Evolutionary conservation across 2,797 vertebrate genomes (phyloP), one percentile per base, ranked within the genome.

Genomic region (Chromobotia macracanthus): DNA sequence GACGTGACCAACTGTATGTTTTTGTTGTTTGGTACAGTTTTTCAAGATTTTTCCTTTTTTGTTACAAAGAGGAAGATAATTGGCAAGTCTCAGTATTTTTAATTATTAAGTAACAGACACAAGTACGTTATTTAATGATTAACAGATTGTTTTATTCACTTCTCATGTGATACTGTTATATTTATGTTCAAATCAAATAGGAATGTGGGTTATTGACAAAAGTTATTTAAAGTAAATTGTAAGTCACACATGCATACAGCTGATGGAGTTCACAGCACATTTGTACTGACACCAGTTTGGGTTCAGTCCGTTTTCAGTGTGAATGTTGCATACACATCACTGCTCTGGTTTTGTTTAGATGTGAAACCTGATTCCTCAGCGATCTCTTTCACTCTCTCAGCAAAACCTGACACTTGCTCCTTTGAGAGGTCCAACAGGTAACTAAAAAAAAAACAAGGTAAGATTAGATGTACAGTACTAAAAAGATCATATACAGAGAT

Each of bases 381-480:
- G 1, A 94, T 87, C 48, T 84, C 86, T 0, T 11, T 38, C 21
- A 91, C 91, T 83, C 73, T 91, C 50, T 84, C 77, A 51, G 85
- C 82, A 81, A 95, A 94, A 71, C 86, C 88, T 0, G 76, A 85
- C 50, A 92, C 87, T 75, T 94, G 93, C 63, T 94, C 92, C 78
- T 91, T 93, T 61, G 83, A 92, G 69, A 95, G 84, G 68, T 95
- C 95, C 84, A 95, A 77, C 85, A 96, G 88, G 67, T 90, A 95
- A 85, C 95, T 96, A 78, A 75, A 53, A 77, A 46, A 72, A 41
- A 64, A 64, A 72, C 7, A 41, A 28, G 68, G 25, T 13, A 13
- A 68, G 21, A 48, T 69, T 16, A 41, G 23, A 5, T 28, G 56
- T 25, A 28, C 7, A 25, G n/a, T 16, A 80, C 18, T 23, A 72